phyloP scores from a whole-genome alignment of 2,113 vertebrate genomes.

The Mus pahari region DNA sequence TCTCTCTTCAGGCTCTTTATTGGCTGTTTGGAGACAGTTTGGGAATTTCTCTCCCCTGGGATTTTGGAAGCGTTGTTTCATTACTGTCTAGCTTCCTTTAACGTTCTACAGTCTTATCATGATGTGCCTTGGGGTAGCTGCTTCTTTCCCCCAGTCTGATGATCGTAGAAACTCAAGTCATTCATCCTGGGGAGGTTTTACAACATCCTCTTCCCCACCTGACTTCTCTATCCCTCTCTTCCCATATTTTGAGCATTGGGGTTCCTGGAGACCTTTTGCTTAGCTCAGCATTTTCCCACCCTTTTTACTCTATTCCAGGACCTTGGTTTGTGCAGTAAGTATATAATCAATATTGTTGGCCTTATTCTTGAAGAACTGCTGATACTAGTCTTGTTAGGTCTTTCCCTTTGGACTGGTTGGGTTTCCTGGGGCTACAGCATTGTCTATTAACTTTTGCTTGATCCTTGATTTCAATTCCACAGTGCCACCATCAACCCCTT shows the following conservation, averaged over 20 bases:
- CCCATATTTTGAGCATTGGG: neutral
- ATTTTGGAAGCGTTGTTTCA: conserved; percentile 1
- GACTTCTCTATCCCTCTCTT: neutral
- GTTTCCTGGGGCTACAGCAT: neutral
- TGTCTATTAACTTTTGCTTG: conserved; percentile 27
- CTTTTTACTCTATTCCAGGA: neutral
- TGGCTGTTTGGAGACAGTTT: conserved; percentile 4
- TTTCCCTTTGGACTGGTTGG: neutral
- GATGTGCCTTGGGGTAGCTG: neutral
- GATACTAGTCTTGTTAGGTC: neutral
- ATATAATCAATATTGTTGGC: neutral
- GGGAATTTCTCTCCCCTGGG: neutral
- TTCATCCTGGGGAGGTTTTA: neutral
- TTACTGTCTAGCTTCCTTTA: neutral
- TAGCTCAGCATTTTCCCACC: neutral
- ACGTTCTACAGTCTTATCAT: conserved; percentile 14
- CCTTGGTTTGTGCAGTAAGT: neutral
- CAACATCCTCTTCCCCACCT: neutral
- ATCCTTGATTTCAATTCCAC: neutral
- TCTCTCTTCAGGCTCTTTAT: neutral
- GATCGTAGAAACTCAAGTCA: neutral
- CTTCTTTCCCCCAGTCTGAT: neutral
- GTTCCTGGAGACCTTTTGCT: neutral
- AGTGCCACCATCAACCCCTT: neutral
- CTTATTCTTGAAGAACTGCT: neutral